Percentiles rank a stretch among this genome's conserved stretches.
Evolutionary conservation across 2,888 invertebrate genomes (phyloP).

Genomic region (Leptogaster cylindrica): DNA sequence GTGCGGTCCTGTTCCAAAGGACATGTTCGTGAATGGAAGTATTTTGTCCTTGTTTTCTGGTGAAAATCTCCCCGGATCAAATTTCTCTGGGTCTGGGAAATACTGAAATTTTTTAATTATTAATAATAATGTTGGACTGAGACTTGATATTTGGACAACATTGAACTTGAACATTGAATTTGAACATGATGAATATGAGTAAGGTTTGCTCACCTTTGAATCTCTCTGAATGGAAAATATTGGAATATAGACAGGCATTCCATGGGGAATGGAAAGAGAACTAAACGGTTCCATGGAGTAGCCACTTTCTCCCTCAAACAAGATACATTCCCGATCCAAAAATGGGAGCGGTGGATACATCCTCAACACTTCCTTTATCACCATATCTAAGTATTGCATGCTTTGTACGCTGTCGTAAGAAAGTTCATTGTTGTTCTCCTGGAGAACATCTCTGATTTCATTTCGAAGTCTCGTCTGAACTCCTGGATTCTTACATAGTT

Average conservation of each 20-base stretch:
- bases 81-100: slow-evolving; percentile 56
- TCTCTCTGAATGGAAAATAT: slow-evolving; percentile 58
- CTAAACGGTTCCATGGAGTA: slow-evolving; percentile 55
- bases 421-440: slow-evolving; percentile 55
- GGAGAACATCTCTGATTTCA: slow-evolving; percentile 59
- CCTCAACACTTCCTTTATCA: slow-evolving; percentile 56
- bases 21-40: slow-evolving; percentile 58
- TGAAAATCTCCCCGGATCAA: slow-evolving; percentile 60
- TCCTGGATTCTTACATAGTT: slow-evolving; percentile 59
- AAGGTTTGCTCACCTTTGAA: slow-evolving; percentile 54
- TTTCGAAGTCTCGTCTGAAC: slow-evolving; percentile 60
- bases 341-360: slow-evolving; percentile 60
- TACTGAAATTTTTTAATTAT: slow-evolving; percentile 52
- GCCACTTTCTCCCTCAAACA: slow-evolving; percentile 48
- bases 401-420: slow-evolving; percentile 59
- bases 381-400: slow-evolving; percentile 62
- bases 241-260: slow-evolving; percentile 59
- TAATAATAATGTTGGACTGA: too few relatives aligned
- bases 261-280: slow-evolving; percentile 53
- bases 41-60: slow-evolving; percentile 54
- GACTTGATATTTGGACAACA: not conserved
- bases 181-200: not conserved
- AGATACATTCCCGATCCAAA: slow-evolving; percentile 58
- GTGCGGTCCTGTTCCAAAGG: slow-evolving; percentile 60
- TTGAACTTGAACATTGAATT: not conserved